Evolutionary conservation across 2,113 vertebrate genomes (phyloP).

Genomic region (Dasyurus viverrinus): DNA sequence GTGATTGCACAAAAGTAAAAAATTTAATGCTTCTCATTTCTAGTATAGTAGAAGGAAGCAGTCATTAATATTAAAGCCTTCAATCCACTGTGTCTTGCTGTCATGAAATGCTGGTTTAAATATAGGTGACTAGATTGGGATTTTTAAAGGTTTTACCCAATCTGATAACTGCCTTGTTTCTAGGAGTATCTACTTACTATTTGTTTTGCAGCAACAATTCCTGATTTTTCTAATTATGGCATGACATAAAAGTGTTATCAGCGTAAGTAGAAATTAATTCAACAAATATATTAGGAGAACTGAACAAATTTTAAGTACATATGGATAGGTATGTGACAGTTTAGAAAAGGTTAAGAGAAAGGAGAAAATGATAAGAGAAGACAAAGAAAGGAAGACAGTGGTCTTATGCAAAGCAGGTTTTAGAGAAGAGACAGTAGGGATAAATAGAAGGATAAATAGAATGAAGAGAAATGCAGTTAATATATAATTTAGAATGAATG

Average conservation of each 20-base stretch:
- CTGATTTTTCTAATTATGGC: background rate
- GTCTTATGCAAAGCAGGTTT: too few species aligned
- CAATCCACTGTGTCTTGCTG: background rate
- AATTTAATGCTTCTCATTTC: background rate
- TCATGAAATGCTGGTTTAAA: background rate
- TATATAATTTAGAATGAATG: too few species aligned
- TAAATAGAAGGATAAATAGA: too few species aligned
- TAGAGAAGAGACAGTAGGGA: too few species aligned
- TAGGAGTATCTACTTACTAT: background rate
- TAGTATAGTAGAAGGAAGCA: background rate
- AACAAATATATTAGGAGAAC: background rate
- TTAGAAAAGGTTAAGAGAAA: background rate
- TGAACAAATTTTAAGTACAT: background rate
- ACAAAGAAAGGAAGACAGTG: background rate
- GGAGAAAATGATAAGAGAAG: background rate
- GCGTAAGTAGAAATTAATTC: background rate
- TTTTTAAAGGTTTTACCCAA: background rate
- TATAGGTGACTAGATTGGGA: background rate
- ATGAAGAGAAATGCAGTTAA: too few species aligned
- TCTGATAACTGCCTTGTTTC: background rate
- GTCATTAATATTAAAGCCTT: background rate
- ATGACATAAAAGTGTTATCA: background rate
- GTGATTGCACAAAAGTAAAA: background rate
- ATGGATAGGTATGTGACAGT: background rate
- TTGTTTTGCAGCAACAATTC: background rate